These are phyloP conservation scores for Podotricha telesiphe DNA, from an alignment of 2,888 invertebrate genomes.

Conservation along the genomic window DNA sequence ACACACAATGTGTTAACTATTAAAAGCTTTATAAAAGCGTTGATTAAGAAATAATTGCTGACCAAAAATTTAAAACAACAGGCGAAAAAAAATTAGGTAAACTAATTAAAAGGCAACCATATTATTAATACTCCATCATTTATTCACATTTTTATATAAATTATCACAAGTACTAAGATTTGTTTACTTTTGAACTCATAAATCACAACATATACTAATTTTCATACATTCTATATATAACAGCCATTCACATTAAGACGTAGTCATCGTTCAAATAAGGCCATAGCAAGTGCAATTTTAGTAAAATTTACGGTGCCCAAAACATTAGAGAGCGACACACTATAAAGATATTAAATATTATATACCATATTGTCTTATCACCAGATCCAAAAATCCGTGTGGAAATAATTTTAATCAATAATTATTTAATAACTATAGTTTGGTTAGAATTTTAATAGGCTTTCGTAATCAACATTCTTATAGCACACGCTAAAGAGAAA, in stretches of 20 bases:
- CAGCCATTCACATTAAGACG: slow-evolving; percentile 63
- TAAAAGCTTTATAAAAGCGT: too few relatives aligned
- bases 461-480: not conserved
- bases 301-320: slow-evolving; percentile 50
- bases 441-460: not conserved
- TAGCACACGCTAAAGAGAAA: not conserved
- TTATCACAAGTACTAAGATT: slow-evolving; percentile 83
- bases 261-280: slow-evolving; percentile 73
- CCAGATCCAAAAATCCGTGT: slow-evolving; percentile 52
- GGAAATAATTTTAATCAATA: slow-evolving; percentile 43
- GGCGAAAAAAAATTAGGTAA: slow-evolving; percentile 28
- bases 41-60: too few relatives aligned
- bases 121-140: slow-evolving; percentile 76
- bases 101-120: slow-evolving; percentile 51
- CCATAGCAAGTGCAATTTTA: slow-evolving; percentile 66
- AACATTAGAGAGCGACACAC: slow-evolving; percentile 58
- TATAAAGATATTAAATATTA: slow-evolving; percentile 57
- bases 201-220: slow-evolving; percentile 79
- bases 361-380: slow-evolving; percentile 70
- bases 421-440: slow-evolving; percentile 10
- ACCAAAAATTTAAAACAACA: not conserved
- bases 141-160: slow-evolving; percentile 82
- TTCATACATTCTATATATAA: slow-evolving; percentile 74
- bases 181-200: slow-evolving; percentile 79
- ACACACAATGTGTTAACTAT: too few relatives aligned